Base-by-base conservation (phyloP, 1,140 invertebrate genomes). In the Wiebesia pumilae region DNA sequence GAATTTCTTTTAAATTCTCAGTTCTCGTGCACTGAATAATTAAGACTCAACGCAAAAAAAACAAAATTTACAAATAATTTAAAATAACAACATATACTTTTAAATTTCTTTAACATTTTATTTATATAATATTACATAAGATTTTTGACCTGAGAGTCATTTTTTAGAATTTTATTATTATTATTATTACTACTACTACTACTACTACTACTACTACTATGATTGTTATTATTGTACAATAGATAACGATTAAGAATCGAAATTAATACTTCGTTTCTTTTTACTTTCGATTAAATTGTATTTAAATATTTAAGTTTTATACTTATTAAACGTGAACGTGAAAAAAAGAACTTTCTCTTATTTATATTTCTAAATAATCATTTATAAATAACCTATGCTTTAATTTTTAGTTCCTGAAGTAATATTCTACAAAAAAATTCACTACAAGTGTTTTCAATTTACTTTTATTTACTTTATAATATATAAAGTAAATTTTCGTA, bases 221-320 rank as follows among this genome's bases (percentile, higher is more conserved):
- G n/a, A n/a, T n/a, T n/a, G n/a, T 67, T 88, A 88, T 87, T 79
- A 87, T n/a, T 47, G 47, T 85, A 85, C 30, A 38, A 30, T 71
- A 85, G 62, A 69, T 65, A 87, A 89, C 62, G 67, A 86, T 71
- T 86, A 88, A 19, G 67, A 86, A 35, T 51, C 38, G 33, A 81
- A 67, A 51, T 58, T 71, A 30, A 79, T 86, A 73, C 83, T 87
- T 89, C 85, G 81, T 24, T 82, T 88, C 87, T 81, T 43, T 33
- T 80, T 38, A 73, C 24, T 71, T 80, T 33, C 69, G 14, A 77
- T 83, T 0, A 77, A 65, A 87, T 88, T 88, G 86, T 85, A 88
- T 89, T 90, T 78, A 85, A 82, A 88, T 88, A 83, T 85, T 89
- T 90, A 88, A 85, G 89, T 90, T 91, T 90, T 91, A 85, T 89